Evolutionary conservation across 2,888 invertebrate genomes (phyloP).

Genomic region (Caenorhabditis angaria): DNA sequence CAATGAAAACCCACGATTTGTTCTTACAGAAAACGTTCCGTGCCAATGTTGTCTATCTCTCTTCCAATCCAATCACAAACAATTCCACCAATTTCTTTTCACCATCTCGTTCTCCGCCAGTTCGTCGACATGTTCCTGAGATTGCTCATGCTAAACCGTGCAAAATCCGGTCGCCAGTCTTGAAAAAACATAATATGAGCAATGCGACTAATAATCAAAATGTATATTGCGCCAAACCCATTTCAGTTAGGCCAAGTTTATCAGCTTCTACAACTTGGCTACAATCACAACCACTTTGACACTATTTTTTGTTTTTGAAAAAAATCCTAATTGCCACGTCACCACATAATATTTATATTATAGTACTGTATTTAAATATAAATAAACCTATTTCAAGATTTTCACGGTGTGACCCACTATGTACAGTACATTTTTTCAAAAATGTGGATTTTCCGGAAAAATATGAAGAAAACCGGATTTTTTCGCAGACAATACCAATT

Average conservation of each 20-base stretch:
- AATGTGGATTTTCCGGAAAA: not conserved
- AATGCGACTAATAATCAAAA: not conserved
- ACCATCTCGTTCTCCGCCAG: constrained; percentile 35
- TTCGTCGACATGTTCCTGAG: constrained; percentile 22
- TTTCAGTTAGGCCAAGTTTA: constrained; percentile 23
- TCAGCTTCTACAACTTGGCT: constrained; percentile 41
- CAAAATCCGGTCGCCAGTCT: constrained; percentile 34
- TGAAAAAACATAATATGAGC: no score
- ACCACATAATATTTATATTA: constrained; percentile 7
- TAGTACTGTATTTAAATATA: not conserved
- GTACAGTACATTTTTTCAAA: not conserved
- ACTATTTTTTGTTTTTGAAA: no score
- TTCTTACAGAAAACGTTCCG: constrained; percentile 39
- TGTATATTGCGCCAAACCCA: constrained; percentile 23
- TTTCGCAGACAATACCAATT: not conserved
- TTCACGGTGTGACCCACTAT: no score
- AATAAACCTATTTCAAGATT: no score
- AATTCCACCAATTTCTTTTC: constrained; percentile 35
- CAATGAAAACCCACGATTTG: no score
- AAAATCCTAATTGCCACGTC: constrained; percentile 39
- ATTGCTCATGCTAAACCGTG: constrained; percentile 24
- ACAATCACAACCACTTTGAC: constrained; percentile 42
- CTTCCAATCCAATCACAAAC: no score
- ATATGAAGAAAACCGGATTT: not conserved
- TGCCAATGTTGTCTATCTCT: constrained; percentile 36